Evolutionary conservation across 2,797 vertebrate genomes (phyloP).

Genomic region (Anolis apletophallus): DNA sequence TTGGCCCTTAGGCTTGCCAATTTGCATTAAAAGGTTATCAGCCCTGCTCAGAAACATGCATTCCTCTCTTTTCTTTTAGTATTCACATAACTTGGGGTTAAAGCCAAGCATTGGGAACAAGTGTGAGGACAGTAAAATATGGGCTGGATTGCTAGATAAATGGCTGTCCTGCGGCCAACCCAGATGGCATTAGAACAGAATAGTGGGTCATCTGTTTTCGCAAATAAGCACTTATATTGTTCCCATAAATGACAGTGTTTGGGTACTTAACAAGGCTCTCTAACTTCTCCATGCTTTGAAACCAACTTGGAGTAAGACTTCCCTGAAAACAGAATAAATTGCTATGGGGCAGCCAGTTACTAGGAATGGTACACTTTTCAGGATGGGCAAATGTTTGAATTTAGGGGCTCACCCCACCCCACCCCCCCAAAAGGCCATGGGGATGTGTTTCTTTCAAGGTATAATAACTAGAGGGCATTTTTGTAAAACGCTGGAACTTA

Average conservation of each 20-base stretch:
- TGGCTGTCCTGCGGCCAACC: background rate
- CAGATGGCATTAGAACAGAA: background rate
- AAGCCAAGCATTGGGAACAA: background rate
- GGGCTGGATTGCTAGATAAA: background rate
- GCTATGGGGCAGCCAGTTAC: background rate
- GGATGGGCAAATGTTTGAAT: no score
- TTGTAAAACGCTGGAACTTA: background rate
- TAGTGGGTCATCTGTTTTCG: no score
- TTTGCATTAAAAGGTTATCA: background rate
- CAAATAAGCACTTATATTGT: background rate
- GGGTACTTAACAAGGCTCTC: background rate
- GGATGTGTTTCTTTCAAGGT: background rate
- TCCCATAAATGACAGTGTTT: background rate
- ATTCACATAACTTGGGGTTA: background rate
- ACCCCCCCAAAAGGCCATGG: no score
- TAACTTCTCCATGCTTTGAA: background rate
- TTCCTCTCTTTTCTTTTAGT: background rate
- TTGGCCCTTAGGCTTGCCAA: background rate
- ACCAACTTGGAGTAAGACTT: background rate
- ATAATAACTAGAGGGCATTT: conserved; percentile 8
- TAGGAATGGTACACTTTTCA: background rate
- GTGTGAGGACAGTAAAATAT: background rate
- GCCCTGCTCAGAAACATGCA: background rate
- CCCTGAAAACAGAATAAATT: background rate
- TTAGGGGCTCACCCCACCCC: no score